Evolutionary conservation across 1,140 invertebrate genomes (phyloP), one percentile per base, ranked within the genome.

Genomic region (Halyomorpha halys): DNA sequence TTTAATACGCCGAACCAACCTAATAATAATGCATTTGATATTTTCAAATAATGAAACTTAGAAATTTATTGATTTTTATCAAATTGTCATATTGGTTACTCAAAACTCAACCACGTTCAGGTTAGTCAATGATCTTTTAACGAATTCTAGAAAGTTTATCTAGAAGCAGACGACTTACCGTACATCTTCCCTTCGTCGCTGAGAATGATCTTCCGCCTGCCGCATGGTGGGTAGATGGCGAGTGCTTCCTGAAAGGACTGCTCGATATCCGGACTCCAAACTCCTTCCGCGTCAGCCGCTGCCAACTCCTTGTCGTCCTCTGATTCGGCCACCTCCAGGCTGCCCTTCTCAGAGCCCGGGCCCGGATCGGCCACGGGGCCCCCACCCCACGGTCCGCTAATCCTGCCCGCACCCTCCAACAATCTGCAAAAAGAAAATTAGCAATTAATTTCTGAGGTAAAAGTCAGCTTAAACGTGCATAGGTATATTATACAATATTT

Each of bases 101-200:
- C 27, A 30, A 30, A 30, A 4, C 27, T 8, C 8, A 30, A 3
- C 27, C 27, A 4, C 8, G 27, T 30, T 30, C 27, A 30, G 27
- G 27, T 30, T 4, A 30, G 3, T 30, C n/a, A 30, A 4, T 8
- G 3, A 30, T 4, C 27, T 30, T 30, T 30, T 30, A 30, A 30
- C 27, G 27, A 30, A 30, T 4, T 8, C 27, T 4, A 30, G 27
- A 30, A n/a, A n/a, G 8, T 30, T 30, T 30, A 3, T 8, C 8
- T 30, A 54, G n/a, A n/a, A n/a, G n/a, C n/a, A 34, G 47, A 44
- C 39, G 70, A 90, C 94, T 93, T 81, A 98, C 96, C 97, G 82
- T 99, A 99, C 97, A 99, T 99, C 86, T 99, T 99, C 74, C 97
- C 97, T 80, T 99, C 97, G 77, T 99, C 97, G 66, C 94, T 98